Evolutionary conservation across 2,888 invertebrate species (phyloP), one percentile per base, ranked within the genome.

Genomic region (Nymphalis c-album): DNA sequence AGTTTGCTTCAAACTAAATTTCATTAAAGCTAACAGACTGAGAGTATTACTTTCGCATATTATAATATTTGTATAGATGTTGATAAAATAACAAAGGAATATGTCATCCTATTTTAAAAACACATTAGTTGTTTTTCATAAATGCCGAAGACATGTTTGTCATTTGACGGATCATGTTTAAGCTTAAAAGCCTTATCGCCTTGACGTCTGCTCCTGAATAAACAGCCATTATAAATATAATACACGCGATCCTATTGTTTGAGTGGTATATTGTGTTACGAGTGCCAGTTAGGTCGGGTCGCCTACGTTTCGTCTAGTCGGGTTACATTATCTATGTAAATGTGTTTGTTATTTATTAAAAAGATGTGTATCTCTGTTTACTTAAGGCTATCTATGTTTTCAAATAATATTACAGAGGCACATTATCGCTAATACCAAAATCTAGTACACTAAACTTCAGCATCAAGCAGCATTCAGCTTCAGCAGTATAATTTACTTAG

Each of bases 201-300:
- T 35, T 61, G 65, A 55, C 60, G 60, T 60, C 58, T 64, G 60
- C 55, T 55, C 47, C 53, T 55, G 55, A 60, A 67, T 63, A 60
- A 63, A 63, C 63, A 63, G 20, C 60, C 63, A 67, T 63, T 63
- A 63, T 63, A 63, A 35, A 63, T 67, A 63, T 63, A 63, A 35
- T 60, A 60, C 63, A 50, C 53, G 40, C 59, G 63, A 59, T 50
- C 47, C 40, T 60, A 55, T 60, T 66, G 65, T 61, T 60, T 51
- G 48, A 47, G 31, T 40, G 35, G 18, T 40, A 55, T 66, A 61
- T 66, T 66, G 60, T 51, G 65, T 66, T 61, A 55, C 65, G 26
- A 31, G 46, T 53, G 45, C 45, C 65, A 60, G 60, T 64, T n/a
- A 40, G 40, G 57, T 40, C 57, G 31, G 57, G 57, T 60, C 60